A percentile compares a stretch with the other conserved stretches of the same genome.
phyloP scores from a whole-genome alignment of 2,113 vertebrate genomes.

The Tragelaphus scriptus region DNA sequence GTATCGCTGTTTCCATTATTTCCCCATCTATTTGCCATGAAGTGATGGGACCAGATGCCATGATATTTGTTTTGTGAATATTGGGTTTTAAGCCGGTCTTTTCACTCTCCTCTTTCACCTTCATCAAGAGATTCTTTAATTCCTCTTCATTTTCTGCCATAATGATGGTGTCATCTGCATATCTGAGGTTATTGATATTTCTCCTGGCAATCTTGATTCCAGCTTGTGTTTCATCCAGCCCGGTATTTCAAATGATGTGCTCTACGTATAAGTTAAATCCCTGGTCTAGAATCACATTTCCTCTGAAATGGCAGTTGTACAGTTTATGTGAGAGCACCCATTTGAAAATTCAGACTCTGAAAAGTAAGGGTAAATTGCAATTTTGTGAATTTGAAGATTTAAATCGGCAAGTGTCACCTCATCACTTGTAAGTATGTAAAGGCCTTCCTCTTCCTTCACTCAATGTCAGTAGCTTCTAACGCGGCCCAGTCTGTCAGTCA shows the following conservation, averaged over 20 bases:
- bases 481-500: neutral
- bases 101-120: neutral
- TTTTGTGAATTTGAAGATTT: neutral
- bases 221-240: neutral
- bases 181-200: neutral
- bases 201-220: neutral
- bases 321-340: too few relatives aligned
- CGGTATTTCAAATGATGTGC: rapidly evolving
- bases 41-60: neutral
- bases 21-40: neutral
- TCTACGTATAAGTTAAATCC: neutral
- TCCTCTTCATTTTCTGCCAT: rapidly evolving
- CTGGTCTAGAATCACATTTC: neutral
- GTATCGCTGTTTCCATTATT: neutral
- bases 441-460: neutral
- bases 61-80: neutral
- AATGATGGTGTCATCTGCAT: neutral
- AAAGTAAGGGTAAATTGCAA: neutral
- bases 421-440: neutral
- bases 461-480: neutral
- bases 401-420: neutral
- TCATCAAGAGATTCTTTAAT: neutral
- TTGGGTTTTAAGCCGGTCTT: neutral
- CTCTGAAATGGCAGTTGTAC: neutral
- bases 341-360: neutral